Percentiles rank a stretch among this genome's conserved stretches.
phyloP scores from a whole-genome alignment of 2,113 vertebrate genomes.

The Dolichotis patagonum region DNA sequence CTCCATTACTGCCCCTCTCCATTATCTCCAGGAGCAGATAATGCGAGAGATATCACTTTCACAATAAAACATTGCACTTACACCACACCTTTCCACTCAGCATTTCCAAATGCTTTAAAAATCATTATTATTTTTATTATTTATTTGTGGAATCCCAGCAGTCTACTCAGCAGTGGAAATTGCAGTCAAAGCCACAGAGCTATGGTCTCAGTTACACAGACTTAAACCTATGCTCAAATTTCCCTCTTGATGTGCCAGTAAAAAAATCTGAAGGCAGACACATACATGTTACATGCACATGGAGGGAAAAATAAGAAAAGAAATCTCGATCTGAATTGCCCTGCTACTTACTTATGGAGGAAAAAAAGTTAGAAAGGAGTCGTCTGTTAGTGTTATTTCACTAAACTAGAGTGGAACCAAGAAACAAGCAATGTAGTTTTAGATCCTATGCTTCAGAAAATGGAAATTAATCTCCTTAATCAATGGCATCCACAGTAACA shows the following conservation, averaged over 20 bases:
- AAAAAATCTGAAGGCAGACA: constrained; percentile 48
- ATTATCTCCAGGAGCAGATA: constrained; percentile 79
- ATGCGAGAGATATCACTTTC: constrained; percentile 78
- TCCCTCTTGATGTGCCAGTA: constrained; percentile 38
- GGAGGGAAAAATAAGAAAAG: neutral
- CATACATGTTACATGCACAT: neutral
- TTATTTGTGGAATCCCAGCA: constrained; percentile 82
- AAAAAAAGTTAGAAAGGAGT: neutral
- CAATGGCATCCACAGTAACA: constrained; percentile 44
- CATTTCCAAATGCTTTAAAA: constrained; percentile 83
- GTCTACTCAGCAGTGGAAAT: constrained; percentile 78
- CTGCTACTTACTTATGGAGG: neutral
- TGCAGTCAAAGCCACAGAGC: constrained; percentile 75
- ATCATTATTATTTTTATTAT: constrained; percentile 85
- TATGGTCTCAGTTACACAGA: constrained; percentile 60
- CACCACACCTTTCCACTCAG: constrained; percentile 82
- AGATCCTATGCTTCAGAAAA: constrained; percentile 56
- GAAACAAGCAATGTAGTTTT: neutral
- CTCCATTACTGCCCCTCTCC: constrained; percentile 79
- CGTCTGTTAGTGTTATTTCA: neutral
- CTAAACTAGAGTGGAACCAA: constrained; percentile 35
- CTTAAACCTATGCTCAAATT: constrained; percentile 22
- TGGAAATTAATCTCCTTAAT: constrained; percentile 63
- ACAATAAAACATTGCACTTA: constrained; percentile 81
- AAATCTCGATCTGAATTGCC: neutral